phyloP scores from a whole-genome alignment of 1,140 invertebrate species.

The Halyomorpha halys region DNA sequence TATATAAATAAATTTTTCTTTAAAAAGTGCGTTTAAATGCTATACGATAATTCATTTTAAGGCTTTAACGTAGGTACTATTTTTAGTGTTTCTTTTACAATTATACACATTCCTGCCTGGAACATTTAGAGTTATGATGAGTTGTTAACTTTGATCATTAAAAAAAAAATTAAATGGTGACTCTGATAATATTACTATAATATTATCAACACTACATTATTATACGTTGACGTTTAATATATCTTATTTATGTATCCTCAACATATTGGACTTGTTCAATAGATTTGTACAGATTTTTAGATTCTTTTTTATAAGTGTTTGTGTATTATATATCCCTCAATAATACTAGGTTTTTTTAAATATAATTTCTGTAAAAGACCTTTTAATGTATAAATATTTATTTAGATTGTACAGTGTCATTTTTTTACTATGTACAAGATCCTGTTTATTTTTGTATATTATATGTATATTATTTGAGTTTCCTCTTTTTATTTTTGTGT shows the following conservation, averaged over 20 bases:
- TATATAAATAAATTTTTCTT: neutral
- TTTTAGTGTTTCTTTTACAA: neutral
- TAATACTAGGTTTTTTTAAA: neutral
- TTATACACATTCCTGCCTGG: conserved; percentile 6
- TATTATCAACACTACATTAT: neutral
- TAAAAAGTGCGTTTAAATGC: neutral
- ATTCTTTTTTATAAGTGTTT: neutral
- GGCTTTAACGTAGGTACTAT: neutral
- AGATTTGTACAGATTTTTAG: conserved; percentile 9
- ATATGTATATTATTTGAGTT: conserved; percentile 19
- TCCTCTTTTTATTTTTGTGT: conserved; percentile 6
- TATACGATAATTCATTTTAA: neutral
- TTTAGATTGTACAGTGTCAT: conserved; percentile 18
- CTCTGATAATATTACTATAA: neutral
- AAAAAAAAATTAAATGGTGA: neutral
- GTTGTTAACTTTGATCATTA: neutral
- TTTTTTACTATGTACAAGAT: conserved; percentile 17
- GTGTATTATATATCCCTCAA: neutral
- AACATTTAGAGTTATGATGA: neutral
- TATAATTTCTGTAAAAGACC: conserved; percentile 13
- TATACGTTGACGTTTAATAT: neutral
- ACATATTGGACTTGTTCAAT: neutral
- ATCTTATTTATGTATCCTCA: neutral
- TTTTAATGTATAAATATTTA: conserved; percentile 19
- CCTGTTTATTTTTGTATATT: conserved; percentile 16